Evolutionary conservation across 2,888 invertebrate genomes (phyloP), one percentile per base, ranked within the genome.

Genomic region (Clostera curtula): DNA sequence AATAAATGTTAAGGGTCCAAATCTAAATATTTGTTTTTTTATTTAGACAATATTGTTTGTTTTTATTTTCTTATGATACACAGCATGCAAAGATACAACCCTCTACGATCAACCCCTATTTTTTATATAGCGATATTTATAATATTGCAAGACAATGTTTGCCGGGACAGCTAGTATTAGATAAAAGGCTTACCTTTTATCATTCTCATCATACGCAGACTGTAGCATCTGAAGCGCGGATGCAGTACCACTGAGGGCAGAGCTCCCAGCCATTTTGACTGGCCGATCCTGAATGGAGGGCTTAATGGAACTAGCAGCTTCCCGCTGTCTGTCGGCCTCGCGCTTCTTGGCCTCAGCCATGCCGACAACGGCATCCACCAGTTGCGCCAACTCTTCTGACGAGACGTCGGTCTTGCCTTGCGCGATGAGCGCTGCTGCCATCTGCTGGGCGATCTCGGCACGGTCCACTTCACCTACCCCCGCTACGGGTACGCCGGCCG

Each of bases 331-430:
- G 16, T 61, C 66, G 1, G 66, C 62, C 27, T 73, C 71, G 3
- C 75, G 60, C 28, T 76, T 72, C 49, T 79, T 80, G 0, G 79
- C 77, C 40, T 83, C 79, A 0, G 80, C 80, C 77, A 82, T 79
- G 3, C 79, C 79, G 2, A 83, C 90, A 22, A 93, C 93, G 7
- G 93, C 90, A 48, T 93, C 92, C 14, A 94, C 90, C 0, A 95
- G 79, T 38, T 90, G 90, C 48, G 93, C 92, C 36, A 95, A 75
- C 55, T 95, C 93, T 25, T 88, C 89, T 27, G 92, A 89, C 3
- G 92, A 89, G 4, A 95, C 90, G 66, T 94, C 91, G 0, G 92
- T 91, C 62, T 91, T 89, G 22, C 94, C 94, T 66, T 93, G 92
- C 9, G 90, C 87, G 5, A 93, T 84, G 19, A 95, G 76, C 1